Conservation (phyloP, 1,140 invertebrate genomes). For the Calosoma granatense region DNA sequence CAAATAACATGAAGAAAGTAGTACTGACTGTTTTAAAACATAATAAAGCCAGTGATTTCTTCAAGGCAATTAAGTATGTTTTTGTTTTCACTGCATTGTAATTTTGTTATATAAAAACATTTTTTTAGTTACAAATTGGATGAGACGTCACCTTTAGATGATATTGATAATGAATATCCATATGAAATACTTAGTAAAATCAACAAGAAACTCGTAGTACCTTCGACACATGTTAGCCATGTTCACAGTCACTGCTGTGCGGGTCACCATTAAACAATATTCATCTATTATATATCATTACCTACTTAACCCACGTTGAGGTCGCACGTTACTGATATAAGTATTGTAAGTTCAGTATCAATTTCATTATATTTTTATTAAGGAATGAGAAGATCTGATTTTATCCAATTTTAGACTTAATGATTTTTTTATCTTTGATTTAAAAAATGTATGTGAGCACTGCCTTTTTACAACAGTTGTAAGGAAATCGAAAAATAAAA, state of each 20-base stretch:
- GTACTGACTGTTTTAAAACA: constrained; percentile 73
- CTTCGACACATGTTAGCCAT: background rate
- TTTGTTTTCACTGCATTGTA: background rate
- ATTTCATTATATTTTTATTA: no score
- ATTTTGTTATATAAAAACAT: background rate
- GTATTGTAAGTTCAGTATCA: no score
- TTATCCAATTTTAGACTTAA: no score
- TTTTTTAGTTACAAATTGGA: constrained; percentile 35
- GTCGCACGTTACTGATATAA: no score
- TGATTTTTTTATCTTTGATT: no score
- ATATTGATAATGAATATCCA: constrained; percentile 37
- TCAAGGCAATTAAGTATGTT: constrained; percentile 54
- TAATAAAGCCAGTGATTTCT: constrained; percentile 62
- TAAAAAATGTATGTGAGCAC: no score
- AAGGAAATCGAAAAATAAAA: no score
- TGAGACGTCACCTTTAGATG: constrained; percentile 39
- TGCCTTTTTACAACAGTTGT: no score
- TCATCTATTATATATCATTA: no score
- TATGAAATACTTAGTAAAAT: constrained; percentile 46
- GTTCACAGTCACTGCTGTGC: background rate
- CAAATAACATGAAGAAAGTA: constrained; percentile 64
- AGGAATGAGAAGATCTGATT: no score
- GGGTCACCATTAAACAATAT: background rate
- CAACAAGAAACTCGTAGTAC: constrained; percentile 29
- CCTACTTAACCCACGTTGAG: no score